Base-by-base conservation (phyloP, 2,113 vertebrate species). In the Anguilla rostrata region DNA sequence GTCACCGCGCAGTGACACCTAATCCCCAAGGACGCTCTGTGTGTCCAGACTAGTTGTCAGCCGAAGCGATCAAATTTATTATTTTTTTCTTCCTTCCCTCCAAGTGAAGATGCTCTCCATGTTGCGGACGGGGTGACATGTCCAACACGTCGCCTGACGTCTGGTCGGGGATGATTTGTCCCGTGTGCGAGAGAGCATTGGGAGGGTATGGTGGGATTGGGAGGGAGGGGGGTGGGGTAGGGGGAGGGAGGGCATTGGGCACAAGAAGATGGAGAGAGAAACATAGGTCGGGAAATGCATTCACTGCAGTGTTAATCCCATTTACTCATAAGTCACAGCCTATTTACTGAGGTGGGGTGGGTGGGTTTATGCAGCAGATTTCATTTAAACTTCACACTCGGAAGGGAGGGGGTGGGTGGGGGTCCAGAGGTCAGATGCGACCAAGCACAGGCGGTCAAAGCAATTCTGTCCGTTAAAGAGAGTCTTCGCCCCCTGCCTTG, bases 381-480 rank as follows among this genome's bases (percentile, higher is more conserved):
- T 75, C 26, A 75, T 34, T 75, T 75, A n/a, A 75, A 34, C 71
- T 34, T 41, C 39, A 39, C n/a, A 57, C 15, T 11, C 49, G 49
- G 49, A 14, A 12, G 82, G 15, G 81, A 8, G 39, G 15, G 60
- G 40, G 40, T 85, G 56, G 81, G 6, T 2, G 29, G 60, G 40
- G 40, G 86, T n/a, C 66, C 18, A 84, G 39, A 89, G 88, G 89
- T 88, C 85, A 86, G 29, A 9, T 85, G 85, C 41, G 85, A 85
- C 89, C 84, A 87, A 85, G 88, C 87, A 87, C 78, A 88, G 87
- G 82, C 87, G 88, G 89, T 92, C 90, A 92, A 92, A 92, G 79
- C 87, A 92, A 92, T 94, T 93, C 86, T 82, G 84, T 84, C 87
- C 80, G 83, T 85, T 89, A 88, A 91, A 89, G 83, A 88, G 88